A percentile compares a stretch with the other conserved stretches of the same genome.
These are phyloP conservation scores for Pantala flavescens DNA, from an alignment of 1,140 invertebrate genomes.

Conservation along the genomic window DNA sequence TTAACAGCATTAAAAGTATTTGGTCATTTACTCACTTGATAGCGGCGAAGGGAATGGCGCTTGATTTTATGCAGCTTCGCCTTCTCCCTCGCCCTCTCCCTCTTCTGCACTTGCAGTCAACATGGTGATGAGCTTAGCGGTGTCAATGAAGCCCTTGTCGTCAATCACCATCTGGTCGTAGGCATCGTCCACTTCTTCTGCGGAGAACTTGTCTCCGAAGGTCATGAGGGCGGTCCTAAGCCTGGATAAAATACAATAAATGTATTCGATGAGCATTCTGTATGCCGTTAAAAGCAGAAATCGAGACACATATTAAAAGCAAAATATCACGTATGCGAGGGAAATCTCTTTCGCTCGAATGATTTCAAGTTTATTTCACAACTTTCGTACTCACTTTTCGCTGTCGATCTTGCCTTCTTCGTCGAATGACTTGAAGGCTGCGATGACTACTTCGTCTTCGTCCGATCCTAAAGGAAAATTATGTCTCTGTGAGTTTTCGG, in stretches of 20 bases:
- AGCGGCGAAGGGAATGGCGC: not conserved
- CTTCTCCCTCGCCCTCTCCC: slow-evolving; percentile 49
- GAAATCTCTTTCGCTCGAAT: no score
- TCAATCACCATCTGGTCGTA: slow-evolving; percentile 93
- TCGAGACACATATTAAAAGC: no score
- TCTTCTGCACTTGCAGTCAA: slow-evolving; percentile 72
- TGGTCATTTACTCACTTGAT: not conserved
- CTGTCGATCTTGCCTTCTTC: slow-evolving; percentile 77
- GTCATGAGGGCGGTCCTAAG: slow-evolving; percentile 88
- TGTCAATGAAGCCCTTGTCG: slow-evolving; percentile 86
- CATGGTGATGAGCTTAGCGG: slow-evolving; percentile 73
- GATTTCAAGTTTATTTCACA: no score
- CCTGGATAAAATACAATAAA: slow-evolving; percentile 39
- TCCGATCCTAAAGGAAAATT: slow-evolving; percentile 48
- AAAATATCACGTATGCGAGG: no score
- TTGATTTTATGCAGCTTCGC: slow-evolving; percentile 44
- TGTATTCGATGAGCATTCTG: slow-evolving; percentile 1
- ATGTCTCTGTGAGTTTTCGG: not conserved
- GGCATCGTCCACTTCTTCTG: slow-evolving; percentile 86
- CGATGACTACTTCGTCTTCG: slow-evolving; percentile 88
- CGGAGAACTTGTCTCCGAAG: slow-evolving; percentile 92
- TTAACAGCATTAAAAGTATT: no score
- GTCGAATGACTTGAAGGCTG: slow-evolving; percentile 94
- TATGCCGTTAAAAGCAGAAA: no score
- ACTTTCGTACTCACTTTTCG: slow-evolving; percentile 48